Percentiles rank a stretch among this genome's conserved stretches.
phyloP scores from a whole-genome alignment of 2,113 vertebrate genomes.

The Xiphorhynchus elegans region DNA sequence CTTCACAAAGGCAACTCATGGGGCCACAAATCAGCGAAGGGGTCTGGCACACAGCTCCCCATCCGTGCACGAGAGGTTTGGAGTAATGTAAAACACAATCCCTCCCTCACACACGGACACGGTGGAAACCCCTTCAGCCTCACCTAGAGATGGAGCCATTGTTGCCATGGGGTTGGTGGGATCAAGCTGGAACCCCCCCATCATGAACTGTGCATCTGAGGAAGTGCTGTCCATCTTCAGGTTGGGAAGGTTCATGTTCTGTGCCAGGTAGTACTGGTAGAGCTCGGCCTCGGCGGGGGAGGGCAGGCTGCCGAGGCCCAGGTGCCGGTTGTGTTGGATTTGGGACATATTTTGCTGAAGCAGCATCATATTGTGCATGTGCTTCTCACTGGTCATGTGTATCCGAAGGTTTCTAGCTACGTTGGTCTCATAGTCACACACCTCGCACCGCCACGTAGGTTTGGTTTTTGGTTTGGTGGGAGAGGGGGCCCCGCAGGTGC shows the following conservation, averaged over 20 bases:
- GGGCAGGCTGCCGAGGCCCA: conserved; percentile 91
- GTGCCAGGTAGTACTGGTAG: conserved; percentile 98
- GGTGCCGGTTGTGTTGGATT: conserved; percentile 88
- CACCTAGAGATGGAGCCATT: conserved; percentile 91
- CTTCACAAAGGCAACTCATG: background rate
- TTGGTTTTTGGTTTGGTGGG: conserved; percentile 99
- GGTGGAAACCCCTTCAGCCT: conserved; percentile 62
- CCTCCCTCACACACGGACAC: background rate
- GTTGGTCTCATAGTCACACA: conserved; percentile 98
- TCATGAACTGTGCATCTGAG: conserved; percentile 90
- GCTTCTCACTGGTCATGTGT: conserved; percentile 99
- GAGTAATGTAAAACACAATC: background rate
- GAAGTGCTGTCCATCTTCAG: conserved; percentile 90
- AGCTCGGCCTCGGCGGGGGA: conserved; percentile 95
- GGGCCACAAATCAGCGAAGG: background rate
- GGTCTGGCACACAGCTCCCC: rapidly evolving
- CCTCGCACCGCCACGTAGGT: conserved; percentile 97
- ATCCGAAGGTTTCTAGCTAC: conserved; percentile 97
- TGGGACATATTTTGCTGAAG: conserved; percentile 98
- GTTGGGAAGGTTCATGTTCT: conserved; percentile 94
- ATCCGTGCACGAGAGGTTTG: rapidly evolving
- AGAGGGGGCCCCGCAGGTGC: conserved; percentile 90
- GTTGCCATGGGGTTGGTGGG: conserved; percentile 85
- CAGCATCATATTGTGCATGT: conserved; percentile 99
- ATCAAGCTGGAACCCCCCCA: conserved; percentile 94